Evolutionary conservation across 2,888 invertebrate genomes (phyloP), one percentile per base, ranked within the genome.

Genomic region (Lasius fuliginosus): DNA sequence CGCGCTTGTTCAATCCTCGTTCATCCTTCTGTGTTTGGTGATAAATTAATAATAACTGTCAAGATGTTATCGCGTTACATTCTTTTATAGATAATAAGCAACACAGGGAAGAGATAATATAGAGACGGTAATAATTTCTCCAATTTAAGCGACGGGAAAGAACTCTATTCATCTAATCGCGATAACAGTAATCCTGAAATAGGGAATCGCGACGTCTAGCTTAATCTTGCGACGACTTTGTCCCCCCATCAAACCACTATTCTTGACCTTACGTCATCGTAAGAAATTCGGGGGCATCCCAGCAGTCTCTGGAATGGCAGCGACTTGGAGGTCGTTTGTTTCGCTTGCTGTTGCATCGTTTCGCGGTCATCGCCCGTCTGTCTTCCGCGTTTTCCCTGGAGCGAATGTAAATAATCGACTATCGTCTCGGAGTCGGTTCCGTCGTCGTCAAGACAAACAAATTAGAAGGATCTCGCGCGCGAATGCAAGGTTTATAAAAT

Each of bases 401-500:
- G 69, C 60, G 74, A 85, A 84, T 83, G 85, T 90, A 91, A 91
- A 91, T 90, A 86, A 90, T 81, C 83, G 85, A 64, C 86, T 87
- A 89, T 87, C 89, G 88, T 86, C 85, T 82, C 76, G 86, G 65
- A 88, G 84, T 81, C 85, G 62, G 77, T 68, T 81, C 64, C 84
- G 84, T 85, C 64, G 58, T 49, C 81, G 77, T 79, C 84, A 64
- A 4, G 82, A 58, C 81, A 82, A 85, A 86, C 90, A 88, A 85
- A 86, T 83, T 84, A 81, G 84, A 83, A 86, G 83, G 88, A 88
- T 89, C 83, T 67, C 77, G 73, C 83, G 74, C 83, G 87, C 85
- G 83, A 88, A 88, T 90, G 88, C 90, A 83, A 75, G 75, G 85
- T 85, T 90, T 86, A 87, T 87, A 89, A 87, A 90, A 90, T 86